Base-by-base conservation (phyloP, 1,140 invertebrate genomes). In the Trichomalopsis sarcophagae region DNA sequence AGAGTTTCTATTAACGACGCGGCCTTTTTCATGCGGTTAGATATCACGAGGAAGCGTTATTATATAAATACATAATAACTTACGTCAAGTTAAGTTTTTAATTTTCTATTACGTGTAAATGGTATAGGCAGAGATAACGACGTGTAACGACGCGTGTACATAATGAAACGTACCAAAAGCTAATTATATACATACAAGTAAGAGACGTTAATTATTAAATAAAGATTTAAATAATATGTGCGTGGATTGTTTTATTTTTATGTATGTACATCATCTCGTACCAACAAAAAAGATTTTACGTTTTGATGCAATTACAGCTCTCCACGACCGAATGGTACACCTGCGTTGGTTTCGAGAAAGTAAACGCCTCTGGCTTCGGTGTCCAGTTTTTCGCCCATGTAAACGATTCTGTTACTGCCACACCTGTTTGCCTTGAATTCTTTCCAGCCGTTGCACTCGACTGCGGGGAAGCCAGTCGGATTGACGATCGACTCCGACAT, bases 381-480 rank as follows among this genome's bases (percentile, higher is more conserved):
- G 30, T 83, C 85, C 5, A 91, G 74, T 14, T 84, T 69, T 77
- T 92, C 94, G 4, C 95, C 95, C 94, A 95, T 94, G 76, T 92
- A 91, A 17, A 93, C 88, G 0, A 91, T 93, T 74, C 92, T 90
- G 3, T 91, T 90, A 62, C 93, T 91, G 21, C 90, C 88, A 87
- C 95, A 96, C 27, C 91, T 92, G 11, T 93, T 93, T 0, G 90
- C 91, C 81, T 94, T 93, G 69, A 93, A 94, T 76, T 95, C 92
- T 2, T 93, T 92, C 90, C 95, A 95, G 84, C 90, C 94, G 68
- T 91, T 87, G 87, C 95, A 96, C 5, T 93, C 91, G 1, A 94
- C 89, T 0, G 94, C 94, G 1, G 92, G 88, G 84, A 94, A 94
- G 27, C 87, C 88, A 50, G 88, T 47, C 30, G 89, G 87, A 86